Base-by-base conservation (phyloP, 2,888 invertebrate species). In the Drosophila parthenogenetica region DNA sequence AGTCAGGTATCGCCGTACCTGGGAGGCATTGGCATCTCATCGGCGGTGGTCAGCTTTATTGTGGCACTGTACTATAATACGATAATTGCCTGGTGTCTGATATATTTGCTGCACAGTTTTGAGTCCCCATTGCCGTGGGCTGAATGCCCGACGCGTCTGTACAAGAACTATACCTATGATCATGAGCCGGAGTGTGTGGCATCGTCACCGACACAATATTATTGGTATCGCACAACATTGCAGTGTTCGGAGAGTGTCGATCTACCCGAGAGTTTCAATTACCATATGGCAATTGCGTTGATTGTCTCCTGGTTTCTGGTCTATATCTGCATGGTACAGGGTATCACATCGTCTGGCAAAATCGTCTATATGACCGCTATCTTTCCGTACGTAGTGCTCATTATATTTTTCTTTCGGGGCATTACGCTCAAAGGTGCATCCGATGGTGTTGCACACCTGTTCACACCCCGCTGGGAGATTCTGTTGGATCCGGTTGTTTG, bases 11-110 rank as follows among this genome's bases (percentile, higher is more conserved):
- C 97, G 19, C 97, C 97, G 0, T 97, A 95, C 91, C 93, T 97
- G 82, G 97, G 96, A 16, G 98, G 97, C 13, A 97, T 98, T 64
- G 98, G 98, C 17, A 95, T 98, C 79, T 98, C 98, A 90, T 97
- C 97, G 61, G 98, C 98, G 1, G 96, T 99, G 73, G 98, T 99
- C 35, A 98, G 98, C 1, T 98, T 98, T 93, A 97, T 98, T 91
- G 98, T 99, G 74, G 98, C 98, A 11, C 94, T 99, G 75, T 99
- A 99, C 93, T 99, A 99, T 93, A 99, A 99, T 93, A 98, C 98
- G 68, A 98, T 99, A 86, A 98, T 99, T 81, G 98, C 98, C 69
- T 99, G 99, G 99, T 98, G 98, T 91, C 94, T 98, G 90, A 98
- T 98, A 92, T 98, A 98, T 93, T 96, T 98, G 90, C 96, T 96